Evolutionary conservation across 2,797 vertebrate species (phyloP).

Genomic region (Cichlasoma orientale): DNA sequence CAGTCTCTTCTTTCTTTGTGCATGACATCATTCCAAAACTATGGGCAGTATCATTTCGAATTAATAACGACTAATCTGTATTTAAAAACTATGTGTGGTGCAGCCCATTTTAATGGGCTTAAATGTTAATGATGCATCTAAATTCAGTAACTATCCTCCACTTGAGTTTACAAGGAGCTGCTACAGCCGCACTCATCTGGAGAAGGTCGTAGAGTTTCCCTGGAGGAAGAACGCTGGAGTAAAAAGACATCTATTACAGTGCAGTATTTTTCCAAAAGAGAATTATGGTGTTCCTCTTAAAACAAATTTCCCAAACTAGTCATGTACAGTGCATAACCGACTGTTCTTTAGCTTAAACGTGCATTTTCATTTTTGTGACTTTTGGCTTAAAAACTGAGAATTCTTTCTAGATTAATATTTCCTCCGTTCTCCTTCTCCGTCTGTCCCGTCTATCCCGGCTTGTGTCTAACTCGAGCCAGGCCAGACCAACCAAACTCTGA

Average conservation of each 20-base stretch:
- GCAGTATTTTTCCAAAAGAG: neutral
- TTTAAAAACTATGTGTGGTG: neutral
- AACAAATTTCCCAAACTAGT: neutral
- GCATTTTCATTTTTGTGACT: constrained; percentile 19
- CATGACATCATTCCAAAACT: neutral
- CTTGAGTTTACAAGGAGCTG: neutral
- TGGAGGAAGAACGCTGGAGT: neutral
- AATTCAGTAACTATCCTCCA: neutral
- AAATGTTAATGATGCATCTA: neutral
- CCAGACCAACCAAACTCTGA: constrained; percentile 50
- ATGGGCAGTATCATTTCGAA: neutral
- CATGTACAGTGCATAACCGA: neutral
- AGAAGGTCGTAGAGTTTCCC: neutral
- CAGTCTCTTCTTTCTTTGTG: neutral
- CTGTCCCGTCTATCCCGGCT: constrained; percentile 20
- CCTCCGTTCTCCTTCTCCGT: constrained; percentile 28
- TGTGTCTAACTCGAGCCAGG: constrained; percentile 29
- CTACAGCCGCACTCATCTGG: neutral
- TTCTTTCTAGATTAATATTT: constrained; percentile 46
- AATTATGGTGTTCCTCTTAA: neutral
- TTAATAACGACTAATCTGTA: neutral
- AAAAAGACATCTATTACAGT: neutral
- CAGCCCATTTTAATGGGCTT: neutral
- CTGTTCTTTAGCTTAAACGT: neutral
- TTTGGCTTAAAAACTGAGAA: constrained; percentile 18